phyloP scores from a whole-genome alignment of 2,113 vertebrate species.

The Haliaeetus leucogaster region DNA sequence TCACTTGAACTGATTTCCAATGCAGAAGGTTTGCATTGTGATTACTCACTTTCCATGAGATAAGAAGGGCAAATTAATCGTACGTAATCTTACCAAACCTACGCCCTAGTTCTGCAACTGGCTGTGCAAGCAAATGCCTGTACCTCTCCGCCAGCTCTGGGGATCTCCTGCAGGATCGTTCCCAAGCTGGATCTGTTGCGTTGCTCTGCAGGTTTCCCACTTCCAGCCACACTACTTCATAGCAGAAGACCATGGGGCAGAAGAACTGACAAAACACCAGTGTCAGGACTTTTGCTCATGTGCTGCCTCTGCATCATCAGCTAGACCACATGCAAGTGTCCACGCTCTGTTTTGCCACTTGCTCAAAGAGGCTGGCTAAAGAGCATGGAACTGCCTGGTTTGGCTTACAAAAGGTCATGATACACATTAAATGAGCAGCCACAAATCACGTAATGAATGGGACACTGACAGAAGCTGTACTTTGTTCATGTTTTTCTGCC shows the following conservation, averaged over 20 bases:
- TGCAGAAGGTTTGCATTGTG: background rate
- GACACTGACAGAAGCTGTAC: background rate
- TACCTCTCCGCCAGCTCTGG: background rate
- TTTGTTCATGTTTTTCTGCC: background rate
- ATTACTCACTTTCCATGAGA: background rate
- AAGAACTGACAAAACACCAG: background rate
- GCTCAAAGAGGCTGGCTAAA: background rate
- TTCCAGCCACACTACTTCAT: background rate
- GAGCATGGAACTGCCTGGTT: background rate
- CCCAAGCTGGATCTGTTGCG: background rate
- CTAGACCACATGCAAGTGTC: background rate
- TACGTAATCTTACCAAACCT: background rate
- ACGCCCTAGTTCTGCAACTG: background rate
- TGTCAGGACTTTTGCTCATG: background rate
- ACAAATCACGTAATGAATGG: background rate
- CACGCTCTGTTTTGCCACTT: background rate
- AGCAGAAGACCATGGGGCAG: accelerated
- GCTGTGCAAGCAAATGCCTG: background rate
- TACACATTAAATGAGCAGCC: background rate
- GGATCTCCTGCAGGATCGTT: background rate
- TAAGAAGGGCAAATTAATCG: background rate
- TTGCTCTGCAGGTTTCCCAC: background rate
- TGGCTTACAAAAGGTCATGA: background rate
- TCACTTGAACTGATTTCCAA: background rate
- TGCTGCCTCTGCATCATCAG: background rate